A percentile compares a stretch with the other conserved stretches of the same genome.
These are phyloP conservation scores for Chrysodeixis includens DNA, from an alignment of 2,888 invertebrate species.

Conservation along the genomic window DNA sequence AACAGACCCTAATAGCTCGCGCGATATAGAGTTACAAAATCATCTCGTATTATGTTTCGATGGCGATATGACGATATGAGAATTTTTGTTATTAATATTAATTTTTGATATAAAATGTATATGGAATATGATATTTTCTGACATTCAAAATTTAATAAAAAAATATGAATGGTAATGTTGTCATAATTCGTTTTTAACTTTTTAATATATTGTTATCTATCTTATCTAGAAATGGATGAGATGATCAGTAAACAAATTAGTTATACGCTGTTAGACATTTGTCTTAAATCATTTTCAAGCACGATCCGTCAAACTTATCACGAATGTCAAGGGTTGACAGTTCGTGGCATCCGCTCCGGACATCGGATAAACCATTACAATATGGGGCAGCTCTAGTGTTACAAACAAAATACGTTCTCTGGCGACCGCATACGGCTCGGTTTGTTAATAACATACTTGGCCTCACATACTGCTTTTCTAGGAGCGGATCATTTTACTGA, in stretches of 20 bases:
- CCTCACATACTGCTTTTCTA: conserved; percentile 73
- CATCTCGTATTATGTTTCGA: conserved; percentile 68
- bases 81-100: conserved; percentile 63
- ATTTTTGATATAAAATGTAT: conserved; percentile 56
- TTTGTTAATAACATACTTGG: conserved; percentile 59
- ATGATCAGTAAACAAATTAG: conserved; percentile 55
- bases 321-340: conserved; percentile 86
- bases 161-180: conserved; percentile 59
- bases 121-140: conserved; percentile 68
- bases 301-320: conserved; percentile 86
- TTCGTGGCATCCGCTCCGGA: conserved; percentile 82
- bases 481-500: conserved; percentile 60
- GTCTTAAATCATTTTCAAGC: conserved; percentile 78
- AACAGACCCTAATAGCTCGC: conserved; percentile 67
- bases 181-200: conserved; percentile 48
- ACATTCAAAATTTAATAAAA: conserved; percentile 55
- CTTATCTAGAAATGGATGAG: conserved; percentile 38
- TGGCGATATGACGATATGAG: conserved; percentile 58
- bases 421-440: conserved; percentile 55
- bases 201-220: conserved; percentile 50
- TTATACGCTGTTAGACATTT: conserved; percentile 68
- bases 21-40: conserved; percentile 72
- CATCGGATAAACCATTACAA: conserved; percentile 77
- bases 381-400: conserved; percentile 53
- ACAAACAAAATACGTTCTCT: conserved; percentile 63